Evolutionary conservation across 2,113 vertebrate genomes (phyloP).

Genomic region (Leucoraja erinaceus): DNA sequence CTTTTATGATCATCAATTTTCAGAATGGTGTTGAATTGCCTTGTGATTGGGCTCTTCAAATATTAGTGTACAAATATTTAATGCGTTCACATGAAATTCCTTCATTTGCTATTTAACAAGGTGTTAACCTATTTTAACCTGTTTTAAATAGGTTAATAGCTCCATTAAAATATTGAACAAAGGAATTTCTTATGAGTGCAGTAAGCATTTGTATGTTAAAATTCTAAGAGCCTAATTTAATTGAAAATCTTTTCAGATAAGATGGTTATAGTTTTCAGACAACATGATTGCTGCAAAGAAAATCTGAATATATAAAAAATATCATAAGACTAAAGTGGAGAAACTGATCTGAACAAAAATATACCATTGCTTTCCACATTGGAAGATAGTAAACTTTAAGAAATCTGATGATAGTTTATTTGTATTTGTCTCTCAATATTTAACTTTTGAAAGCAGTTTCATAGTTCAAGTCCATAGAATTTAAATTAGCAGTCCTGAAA

Average conservation of each 20-base stretch:
- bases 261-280: neutral
- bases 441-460: neutral
- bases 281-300: neutral
- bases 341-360: neutral
- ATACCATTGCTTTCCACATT: neutral
- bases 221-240: neutral
- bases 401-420: neutral
- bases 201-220: neutral
- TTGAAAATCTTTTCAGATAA: conserved; percentile 10
- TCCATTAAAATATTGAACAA: neutral
- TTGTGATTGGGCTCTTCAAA: neutral
- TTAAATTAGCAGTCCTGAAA: neutral
- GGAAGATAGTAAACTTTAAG: neutral
- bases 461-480: neutral
- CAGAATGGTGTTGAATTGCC: neutral
- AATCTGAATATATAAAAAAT: neutral
- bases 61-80: conserved; percentile 6
- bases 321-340: neutral
- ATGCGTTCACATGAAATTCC: neutral
- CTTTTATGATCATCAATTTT: neutral
- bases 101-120: neutral
- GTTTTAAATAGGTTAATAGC: neutral
- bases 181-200: conserved; percentile 11
- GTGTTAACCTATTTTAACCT: neutral
- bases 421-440: neutral